phyloP scores from a whole-genome alignment of 2,113 vertebrate species.

The Ammodytes marinus region DNA sequence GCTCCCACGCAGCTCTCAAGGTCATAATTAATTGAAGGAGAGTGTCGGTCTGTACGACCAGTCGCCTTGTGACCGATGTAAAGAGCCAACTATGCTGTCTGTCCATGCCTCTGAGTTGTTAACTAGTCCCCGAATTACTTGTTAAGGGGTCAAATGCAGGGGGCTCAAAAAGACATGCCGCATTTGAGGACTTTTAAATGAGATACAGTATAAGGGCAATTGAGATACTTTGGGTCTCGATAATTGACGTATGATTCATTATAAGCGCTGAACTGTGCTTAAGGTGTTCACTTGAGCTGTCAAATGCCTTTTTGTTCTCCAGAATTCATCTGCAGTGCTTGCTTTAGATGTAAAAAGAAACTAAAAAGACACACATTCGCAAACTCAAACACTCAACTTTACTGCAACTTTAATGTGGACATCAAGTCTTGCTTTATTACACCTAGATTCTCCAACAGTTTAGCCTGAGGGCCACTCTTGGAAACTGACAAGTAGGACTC shows the following conservation, averaged over 20 bases:
- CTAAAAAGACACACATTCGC: conserved; percentile 37
- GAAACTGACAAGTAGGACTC: conserved; percentile 60
- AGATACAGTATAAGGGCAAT: conserved; percentile 61
- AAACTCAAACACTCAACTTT: conserved; percentile 40
- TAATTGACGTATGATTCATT: conserved; percentile 75
- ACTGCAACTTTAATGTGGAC: conserved; percentile 53
- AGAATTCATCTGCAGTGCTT: conserved; percentile 35
- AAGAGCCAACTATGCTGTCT: conserved; percentile 24
- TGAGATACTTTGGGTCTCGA: conserved; percentile 37
- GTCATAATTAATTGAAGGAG: conserved; percentile 72
- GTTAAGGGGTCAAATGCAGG: conserved; percentile 38
- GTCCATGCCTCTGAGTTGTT: conserved; percentile 24
- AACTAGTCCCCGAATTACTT: conserved; percentile 75
- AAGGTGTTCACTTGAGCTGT: conserved; percentile 51
- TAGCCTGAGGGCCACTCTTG: conserved; percentile 54
- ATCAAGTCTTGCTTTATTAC: conserved; percentile 51
- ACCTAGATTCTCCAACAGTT: conserved; percentile 53
- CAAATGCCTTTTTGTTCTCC: neutral
- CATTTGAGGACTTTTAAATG: conserved; percentile 61
- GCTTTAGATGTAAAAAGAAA: conserved; percentile 14
- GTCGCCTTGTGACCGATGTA: conserved; percentile 26
- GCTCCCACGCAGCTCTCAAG: conserved; percentile 55
- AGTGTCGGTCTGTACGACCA: conserved; percentile 52
- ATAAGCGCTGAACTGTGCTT: conserved; percentile 47
- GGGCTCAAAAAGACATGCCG: conserved; percentile 19